Percentiles rank a stretch among this genome's conserved stretches.
Evolutionary conservation across 2,888 invertebrate genomes (phyloP).

Genomic region (Cephus spinipes): DNA sequence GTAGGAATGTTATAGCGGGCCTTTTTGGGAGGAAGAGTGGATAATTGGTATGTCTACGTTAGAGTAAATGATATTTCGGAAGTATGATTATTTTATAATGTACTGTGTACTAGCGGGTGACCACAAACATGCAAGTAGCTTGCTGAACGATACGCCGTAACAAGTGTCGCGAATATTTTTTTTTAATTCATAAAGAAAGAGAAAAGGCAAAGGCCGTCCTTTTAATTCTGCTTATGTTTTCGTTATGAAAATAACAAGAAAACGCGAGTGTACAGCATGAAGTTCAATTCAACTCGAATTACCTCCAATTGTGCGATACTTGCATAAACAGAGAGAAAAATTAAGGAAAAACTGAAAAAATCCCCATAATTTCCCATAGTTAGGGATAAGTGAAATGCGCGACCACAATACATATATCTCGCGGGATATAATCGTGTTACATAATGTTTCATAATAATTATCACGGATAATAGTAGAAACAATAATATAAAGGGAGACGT

Average conservation of each 20-base stretch:
- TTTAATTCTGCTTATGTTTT: background rate
- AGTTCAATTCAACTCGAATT: background rate
- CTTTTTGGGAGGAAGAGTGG: constrained; percentile 5
- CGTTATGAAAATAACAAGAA: background rate
- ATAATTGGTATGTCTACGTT: background rate
- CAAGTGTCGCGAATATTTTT: background rate
- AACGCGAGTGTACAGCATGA: background rate
- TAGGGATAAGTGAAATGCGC: background rate
- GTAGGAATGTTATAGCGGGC: background rate
- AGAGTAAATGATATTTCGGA: background rate
- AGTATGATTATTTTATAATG: background rate
- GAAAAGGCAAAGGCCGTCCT: background rate
- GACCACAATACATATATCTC: background rate
- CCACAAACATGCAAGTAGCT: background rate
- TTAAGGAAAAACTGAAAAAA: background rate
- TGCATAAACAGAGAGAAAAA: background rate
- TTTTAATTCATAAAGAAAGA: background rate
- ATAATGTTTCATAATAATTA: background rate
- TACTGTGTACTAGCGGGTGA: background rate
- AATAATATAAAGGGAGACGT: background rate
- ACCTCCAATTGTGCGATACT: background rate
- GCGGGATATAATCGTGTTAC: background rate
- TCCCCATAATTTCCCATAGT: background rate
- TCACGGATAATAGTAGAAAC: background rate
- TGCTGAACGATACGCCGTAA: background rate